Evolutionary conservation across 2,113 vertebrate genomes (phyloP).

Genomic region (Thinocorus orbignyianus): DNA sequence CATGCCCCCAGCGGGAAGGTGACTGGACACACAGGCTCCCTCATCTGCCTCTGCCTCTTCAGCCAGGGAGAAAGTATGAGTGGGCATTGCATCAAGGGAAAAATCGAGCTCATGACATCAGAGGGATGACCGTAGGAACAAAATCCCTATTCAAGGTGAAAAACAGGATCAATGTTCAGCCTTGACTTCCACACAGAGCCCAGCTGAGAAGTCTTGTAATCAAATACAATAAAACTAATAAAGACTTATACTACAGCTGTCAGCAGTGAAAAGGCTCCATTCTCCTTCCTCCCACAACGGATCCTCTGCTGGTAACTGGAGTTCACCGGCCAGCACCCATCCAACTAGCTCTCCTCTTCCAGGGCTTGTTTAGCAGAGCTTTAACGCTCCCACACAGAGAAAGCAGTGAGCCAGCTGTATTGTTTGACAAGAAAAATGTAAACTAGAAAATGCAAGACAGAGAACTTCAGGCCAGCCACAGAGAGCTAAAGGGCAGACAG

Average conservation of each 20-base stretch:
- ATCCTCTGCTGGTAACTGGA: background rate
- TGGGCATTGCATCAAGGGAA: background rate
- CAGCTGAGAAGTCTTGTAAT: background rate
- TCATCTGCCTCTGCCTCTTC: background rate
- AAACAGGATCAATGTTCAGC: background rate
- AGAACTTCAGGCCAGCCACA: background rate
- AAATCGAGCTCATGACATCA: background rate
- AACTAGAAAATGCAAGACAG: background rate
- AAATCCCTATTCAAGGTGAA: slow-evolving; percentile 35
- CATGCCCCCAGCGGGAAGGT: background rate
- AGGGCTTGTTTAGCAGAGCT: background rate
- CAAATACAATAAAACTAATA: slow-evolving; percentile 10
- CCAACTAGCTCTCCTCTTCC: background rate
- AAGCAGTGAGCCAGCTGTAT: background rate
- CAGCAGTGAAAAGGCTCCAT: background rate
- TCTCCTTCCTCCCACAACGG: background rate
- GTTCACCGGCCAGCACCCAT: background rate
- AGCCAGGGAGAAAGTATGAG: background rate
- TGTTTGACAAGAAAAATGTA: background rate
- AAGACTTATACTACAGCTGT: background rate
- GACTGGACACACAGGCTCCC: background rate
- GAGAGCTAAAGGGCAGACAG: background rate
- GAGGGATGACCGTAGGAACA: background rate
- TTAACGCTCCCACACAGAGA: background rate
- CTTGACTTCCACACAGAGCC: background rate